Conservation (phyloP, 2,797 vertebrate species). For the Galago senegalensis region DNA sequence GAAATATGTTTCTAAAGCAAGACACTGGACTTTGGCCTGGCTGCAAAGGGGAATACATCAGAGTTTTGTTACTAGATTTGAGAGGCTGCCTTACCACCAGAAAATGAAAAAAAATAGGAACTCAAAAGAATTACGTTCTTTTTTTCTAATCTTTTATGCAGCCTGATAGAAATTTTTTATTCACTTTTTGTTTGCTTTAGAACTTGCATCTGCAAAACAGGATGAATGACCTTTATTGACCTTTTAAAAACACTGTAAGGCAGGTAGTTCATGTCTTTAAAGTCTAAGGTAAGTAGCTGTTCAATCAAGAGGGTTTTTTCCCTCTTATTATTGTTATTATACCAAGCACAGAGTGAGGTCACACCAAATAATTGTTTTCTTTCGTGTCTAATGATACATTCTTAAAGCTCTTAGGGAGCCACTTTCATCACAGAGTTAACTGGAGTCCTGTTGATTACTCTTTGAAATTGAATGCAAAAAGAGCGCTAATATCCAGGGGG, state of each 20-base stretch:
- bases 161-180: conserved; percentile 19
- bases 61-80: conserved; percentile 60
- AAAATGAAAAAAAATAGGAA: background rate
- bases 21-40: background rate
- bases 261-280: conserved; percentile 69
- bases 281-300: conserved; percentile 66
- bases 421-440: conserved; percentile 73
- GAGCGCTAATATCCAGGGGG: conserved; percentile 70
- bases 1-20: conserved; percentile 66
- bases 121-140: conserved; percentile 13
- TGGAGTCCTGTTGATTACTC: conserved; percentile 74
- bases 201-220: conserved; percentile 74
- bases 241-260: conserved; percentile 45
- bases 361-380: conserved; percentile 82
- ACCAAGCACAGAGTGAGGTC: conserved; percentile 71
- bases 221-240: conserved; percentile 53
- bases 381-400: conserved; percentile 81
- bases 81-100: background rate
- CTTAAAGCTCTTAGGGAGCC: conserved; percentile 77
- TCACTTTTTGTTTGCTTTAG: conserved; percentile 19
- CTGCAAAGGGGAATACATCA: background rate
- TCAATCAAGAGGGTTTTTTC: conserved; percentile 75
- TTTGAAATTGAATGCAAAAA: conserved; percentile 79
- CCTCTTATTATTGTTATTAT: conserved; percentile 73
- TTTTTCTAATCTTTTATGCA: conserved; percentile 12